These are phyloP conservation scores for Cephalopholis sonnerati DNA, from an alignment of 2,113 vertebrate genomes.

Conservation along the genomic window DNA sequence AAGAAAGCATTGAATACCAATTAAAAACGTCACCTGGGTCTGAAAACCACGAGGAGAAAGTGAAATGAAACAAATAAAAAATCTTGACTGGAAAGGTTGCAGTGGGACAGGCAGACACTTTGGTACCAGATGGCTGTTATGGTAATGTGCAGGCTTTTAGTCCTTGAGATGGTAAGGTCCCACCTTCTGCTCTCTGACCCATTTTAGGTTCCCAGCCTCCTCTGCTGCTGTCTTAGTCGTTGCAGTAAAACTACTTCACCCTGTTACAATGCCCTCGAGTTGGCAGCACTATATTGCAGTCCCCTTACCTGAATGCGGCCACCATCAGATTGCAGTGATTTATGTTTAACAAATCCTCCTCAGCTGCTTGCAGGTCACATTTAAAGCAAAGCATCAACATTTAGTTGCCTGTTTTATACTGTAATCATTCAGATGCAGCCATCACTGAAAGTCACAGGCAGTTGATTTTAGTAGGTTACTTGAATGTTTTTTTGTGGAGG, in stretches of 20 bases:
- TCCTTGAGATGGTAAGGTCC: conserved; percentile 45
- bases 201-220: conserved; percentile 11
- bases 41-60: not conserved
- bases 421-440: not conserved
- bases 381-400: not conserved
- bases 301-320: not conserved
- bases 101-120: conserved; percentile 12
- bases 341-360: not conserved
- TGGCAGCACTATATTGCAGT: conserved; percentile 2
- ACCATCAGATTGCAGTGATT: not conserved
- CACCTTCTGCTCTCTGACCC: conserved; percentile 41
- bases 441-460: not conserved
- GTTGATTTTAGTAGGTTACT: not conserved
- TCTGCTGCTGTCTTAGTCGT: not conserved
- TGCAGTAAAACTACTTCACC: not conserved
- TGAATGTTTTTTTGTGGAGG: not conserved
- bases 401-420: not conserved
- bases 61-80: not conserved
- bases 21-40: not conserved
- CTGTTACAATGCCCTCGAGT: not conserved
- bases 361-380: not conserved
- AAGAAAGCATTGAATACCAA: not conserved
- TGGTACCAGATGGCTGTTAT: conserved; percentile 65
- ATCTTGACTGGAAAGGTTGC: conserved; percentile 1
- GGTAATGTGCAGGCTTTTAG: conserved; percentile 59